phyloP scores from a whole-genome alignment of 1,140 invertebrate species.

The Glossosoma conforme region DNA sequence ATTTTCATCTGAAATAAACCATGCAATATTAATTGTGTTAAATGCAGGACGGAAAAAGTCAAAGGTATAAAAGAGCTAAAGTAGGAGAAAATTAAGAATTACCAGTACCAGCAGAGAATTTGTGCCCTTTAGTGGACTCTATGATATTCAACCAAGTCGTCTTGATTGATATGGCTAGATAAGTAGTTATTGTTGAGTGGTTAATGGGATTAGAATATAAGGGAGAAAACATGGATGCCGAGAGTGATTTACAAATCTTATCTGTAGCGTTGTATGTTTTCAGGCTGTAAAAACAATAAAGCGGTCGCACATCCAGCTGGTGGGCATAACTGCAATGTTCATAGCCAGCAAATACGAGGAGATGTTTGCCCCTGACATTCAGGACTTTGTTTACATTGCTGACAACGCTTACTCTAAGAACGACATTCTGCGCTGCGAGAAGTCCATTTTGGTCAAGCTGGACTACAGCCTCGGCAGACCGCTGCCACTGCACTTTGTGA shows the following conservation, averaged over 20 bases:
- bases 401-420: constrained; percentile 79
- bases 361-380: constrained; percentile 81
- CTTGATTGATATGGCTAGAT: not conserved
- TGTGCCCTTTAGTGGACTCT: too few species aligned
- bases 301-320: constrained; percentile 75
- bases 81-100: too few species aligned
- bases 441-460: constrained; percentile 66
- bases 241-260: not conserved
- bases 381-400: constrained; percentile 89
- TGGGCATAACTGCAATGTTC: constrained; percentile 87
- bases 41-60: too few species aligned
- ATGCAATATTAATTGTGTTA: too few species aligned
- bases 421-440: constrained; percentile 83
- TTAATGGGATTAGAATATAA: too few species aligned
- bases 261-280: too few species aligned
- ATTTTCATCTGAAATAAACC: too few species aligned
- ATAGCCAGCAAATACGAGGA: constrained; percentile 96
- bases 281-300: constrained; percentile 54
- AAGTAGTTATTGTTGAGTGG: too few species aligned
- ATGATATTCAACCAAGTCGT: too few species aligned
- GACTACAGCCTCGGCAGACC: constrained; percentile 82
- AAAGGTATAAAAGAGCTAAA: too few species aligned
- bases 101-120: too few species aligned
- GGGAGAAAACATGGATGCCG: too few species aligned
- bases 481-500: constrained; percentile 81